phyloP scores from a whole-genome alignment of 2,888 invertebrate species.

The Ramazzottius varieornatus region DNA sequence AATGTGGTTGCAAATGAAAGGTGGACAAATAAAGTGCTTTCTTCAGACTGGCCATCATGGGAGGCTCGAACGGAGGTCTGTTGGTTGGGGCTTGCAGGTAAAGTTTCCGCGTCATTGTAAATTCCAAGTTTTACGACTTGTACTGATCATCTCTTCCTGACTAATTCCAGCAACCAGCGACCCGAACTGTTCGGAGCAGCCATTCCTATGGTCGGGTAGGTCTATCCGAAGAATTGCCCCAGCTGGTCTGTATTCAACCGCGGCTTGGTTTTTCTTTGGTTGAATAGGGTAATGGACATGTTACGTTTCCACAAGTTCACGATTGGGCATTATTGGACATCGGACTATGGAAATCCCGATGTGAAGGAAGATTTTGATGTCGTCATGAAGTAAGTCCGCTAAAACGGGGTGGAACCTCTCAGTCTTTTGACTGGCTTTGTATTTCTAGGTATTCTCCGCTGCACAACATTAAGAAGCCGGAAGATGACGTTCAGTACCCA shows the following conservation, averaged over 20 bases:
- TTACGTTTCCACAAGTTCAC: conserved; percentile 90
- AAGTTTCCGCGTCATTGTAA: too few relatives aligned
- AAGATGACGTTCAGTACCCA: conserved; percentile 42
- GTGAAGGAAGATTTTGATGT: conserved; percentile 51
- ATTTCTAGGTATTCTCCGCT: conserved; percentile 46
- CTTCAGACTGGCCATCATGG: conserved; percentile 47
- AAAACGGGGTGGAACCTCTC: too few relatives aligned
- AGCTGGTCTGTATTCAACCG: neutral
- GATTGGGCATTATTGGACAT: conserved; percentile 82
- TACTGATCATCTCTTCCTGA: too few relatives aligned
- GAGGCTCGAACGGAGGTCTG: conserved; percentile 87
- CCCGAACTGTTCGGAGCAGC: conserved; percentile 79
- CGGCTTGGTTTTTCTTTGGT: conserved; percentile 4
- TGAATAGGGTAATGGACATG: conserved; percentile 72
- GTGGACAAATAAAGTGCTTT: neutral
- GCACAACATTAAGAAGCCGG: conserved; percentile 54
- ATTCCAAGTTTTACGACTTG: too few relatives aligned
- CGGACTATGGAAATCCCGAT: conserved; percentile 79
- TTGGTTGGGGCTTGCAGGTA: conserved; percentile 55
- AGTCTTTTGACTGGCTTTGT: too few relatives aligned
- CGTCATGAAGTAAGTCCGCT: conserved; percentile 39
- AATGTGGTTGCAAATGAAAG: conserved; percentile 4
- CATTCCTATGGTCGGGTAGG: conserved; percentile 74
- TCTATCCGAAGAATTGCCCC: too few relatives aligned
- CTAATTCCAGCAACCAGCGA: conserved; percentile 62